A percentile compares a stretch with the other conserved stretches of the same genome.
Evolutionary conservation across 1,140 invertebrate genomes (phyloP).

Genomic region (Doryteuthis pealeii): DNA sequence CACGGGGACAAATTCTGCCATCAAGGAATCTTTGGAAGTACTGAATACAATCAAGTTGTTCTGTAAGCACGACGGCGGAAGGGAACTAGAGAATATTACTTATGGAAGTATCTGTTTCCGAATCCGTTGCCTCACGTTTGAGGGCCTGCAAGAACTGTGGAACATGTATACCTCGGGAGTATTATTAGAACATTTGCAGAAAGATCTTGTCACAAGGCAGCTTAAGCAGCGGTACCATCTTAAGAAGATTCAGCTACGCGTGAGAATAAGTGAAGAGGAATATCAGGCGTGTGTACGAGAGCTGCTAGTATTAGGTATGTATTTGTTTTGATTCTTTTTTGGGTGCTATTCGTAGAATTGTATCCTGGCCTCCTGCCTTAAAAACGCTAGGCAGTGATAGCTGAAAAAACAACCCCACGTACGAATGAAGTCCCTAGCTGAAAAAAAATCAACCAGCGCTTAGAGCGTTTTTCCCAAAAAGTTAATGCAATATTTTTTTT

Average conservation of each 20-base stretch:
- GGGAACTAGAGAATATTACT: conserved; percentile 31
- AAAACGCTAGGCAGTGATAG: too few species aligned
- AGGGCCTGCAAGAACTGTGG: conserved; percentile 35
- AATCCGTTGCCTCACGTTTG: conserved; percentile 27
- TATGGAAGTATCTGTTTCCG: conserved; percentile 41
- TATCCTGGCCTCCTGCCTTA: too few species aligned
- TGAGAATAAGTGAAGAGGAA: conserved; percentile 36
- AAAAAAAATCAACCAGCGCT: too few species aligned
- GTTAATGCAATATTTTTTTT: too few species aligned
- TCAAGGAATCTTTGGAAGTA: conserved; percentile 43
- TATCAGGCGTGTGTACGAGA: conserved; percentile 36
- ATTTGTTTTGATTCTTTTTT: too few species aligned
- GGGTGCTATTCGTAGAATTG: too few species aligned
- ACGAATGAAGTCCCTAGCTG: too few species aligned
- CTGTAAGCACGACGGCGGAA: conserved; percentile 35
- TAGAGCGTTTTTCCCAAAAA: too few species aligned
- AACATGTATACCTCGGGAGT: conserved; percentile 32
- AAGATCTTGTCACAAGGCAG: conserved; percentile 26
- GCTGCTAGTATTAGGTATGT: conserved; percentile 18
- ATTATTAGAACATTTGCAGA: conserved; percentile 30
- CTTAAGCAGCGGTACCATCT: conserved; percentile 27
- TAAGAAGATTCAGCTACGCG: conserved; percentile 25
- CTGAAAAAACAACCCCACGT: too few species aligned
- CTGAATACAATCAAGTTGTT: conserved; percentile 44
- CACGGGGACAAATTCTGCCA: conserved; percentile 36